A percentile compares a stretch with the other conserved stretches of the same genome.
Evolutionary conservation across 2,113 vertebrate species (phyloP).

Genomic region (Podarcis muralis): DNA sequence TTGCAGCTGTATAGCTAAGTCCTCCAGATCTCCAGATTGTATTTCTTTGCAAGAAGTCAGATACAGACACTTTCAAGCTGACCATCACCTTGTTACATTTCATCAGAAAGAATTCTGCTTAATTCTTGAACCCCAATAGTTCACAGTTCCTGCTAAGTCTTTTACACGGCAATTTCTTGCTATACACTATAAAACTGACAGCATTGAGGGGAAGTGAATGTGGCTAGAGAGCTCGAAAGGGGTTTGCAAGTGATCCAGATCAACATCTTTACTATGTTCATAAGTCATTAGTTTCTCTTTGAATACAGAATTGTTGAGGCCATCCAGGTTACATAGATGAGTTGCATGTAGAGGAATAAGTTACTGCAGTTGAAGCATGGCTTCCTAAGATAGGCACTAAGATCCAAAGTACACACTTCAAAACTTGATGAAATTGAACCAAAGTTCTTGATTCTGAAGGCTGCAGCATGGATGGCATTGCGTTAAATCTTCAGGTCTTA

Average conservation of each 20-base stretch:
- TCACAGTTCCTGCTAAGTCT: neutral
- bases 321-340: neutral
- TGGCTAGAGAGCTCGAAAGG: fast-evolving
- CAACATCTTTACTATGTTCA: neutral
- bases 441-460: neutral
- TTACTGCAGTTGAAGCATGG: neutral
- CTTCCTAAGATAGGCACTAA: neutral
- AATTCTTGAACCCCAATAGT: conserved; percentile 3
- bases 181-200: neutral
- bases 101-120: neutral
- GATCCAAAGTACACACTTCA: conserved; percentile 11
- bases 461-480: conserved; percentile 14
- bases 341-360: neutral
- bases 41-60: neutral
- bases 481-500: neutral
- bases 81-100: neutral
- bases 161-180: conserved; percentile 2
- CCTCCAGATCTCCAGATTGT: fast-evolving
- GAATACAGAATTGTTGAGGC: fast-evolving
- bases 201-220: conserved; percentile 3
- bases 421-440: neutral
- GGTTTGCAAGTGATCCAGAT: neutral
- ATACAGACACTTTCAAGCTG: neutral
- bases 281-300: neutral
- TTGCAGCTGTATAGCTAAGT: neutral